phyloP scores from a whole-genome alignment of 1,140 invertebrate genomes.

The Dolichoris vasculosae region DNA sequence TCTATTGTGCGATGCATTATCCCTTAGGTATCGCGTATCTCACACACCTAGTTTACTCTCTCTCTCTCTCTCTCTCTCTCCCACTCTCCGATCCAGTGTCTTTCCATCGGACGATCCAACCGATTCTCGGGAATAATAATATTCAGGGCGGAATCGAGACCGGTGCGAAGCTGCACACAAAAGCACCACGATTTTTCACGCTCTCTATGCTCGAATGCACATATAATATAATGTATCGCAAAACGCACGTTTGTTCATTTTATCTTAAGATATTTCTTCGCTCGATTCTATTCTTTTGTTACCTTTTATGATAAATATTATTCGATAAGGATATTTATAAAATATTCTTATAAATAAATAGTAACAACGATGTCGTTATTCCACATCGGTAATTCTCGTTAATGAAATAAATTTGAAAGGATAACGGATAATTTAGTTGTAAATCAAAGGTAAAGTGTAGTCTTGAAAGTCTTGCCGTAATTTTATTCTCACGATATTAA shows the following conservation, averaged over 20 bases:
- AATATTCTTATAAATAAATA: no score
- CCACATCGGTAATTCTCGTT: no score
- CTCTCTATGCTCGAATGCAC: neutral
- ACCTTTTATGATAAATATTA: neutral
- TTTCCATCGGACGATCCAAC: neutral
- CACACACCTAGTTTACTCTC: neutral
- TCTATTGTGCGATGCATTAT: slow-evolving; percentile 73
- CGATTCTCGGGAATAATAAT: slow-evolving; percentile 23
- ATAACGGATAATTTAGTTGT: no score
- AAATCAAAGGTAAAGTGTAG: no score
- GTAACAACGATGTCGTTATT: no score
- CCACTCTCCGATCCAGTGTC: neutral
- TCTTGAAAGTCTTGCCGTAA: no score
- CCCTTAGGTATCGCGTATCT: slow-evolving; percentile 53
- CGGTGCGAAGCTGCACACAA: neutral
- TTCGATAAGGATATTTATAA: neutral
- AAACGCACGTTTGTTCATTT: neutral
- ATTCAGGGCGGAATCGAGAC: slow-evolving; percentile 24
- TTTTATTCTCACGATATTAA: no score
- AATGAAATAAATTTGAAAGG: no score
- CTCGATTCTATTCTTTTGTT: neutral
- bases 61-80: neutral
- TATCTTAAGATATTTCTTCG: neutral
- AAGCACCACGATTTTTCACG: slow-evolving; percentile 40
- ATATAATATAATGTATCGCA: slow-evolving; percentile 10